Base-by-base conservation (phyloP, 2,888 invertebrate species). In the Linnaemya tessellans region DNA sequence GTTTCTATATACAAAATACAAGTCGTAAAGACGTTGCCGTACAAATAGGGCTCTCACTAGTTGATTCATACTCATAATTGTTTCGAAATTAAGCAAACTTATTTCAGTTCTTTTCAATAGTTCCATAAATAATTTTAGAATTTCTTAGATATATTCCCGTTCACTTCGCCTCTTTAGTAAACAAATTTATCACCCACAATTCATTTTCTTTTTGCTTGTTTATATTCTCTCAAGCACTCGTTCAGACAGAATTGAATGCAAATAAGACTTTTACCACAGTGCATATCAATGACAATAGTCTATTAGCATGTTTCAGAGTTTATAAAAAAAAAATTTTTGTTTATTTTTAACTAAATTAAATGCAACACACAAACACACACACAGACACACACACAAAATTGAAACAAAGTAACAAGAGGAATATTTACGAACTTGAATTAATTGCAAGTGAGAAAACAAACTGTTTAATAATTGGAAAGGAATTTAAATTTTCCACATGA, bases 401-500 rank as follows among this genome's bases (percentile, higher is more conserved):
- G 56, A 20, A 80, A 79, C 30, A 20, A 46, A 46, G 46, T 7
- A 46, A 46, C 46, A 46, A 4, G 2, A 46, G 15, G n/a, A 11
- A 43, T 13, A 13, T 38, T 43, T 43, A 43, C 1, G 3, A 13
- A 43, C 13, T 15, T 46, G 15, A 15, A 46, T 22, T 4, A 71
- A 64, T 43, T 46, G 20, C 13, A 70, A 25, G 15, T 20, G 20
- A 25, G 15, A 65, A 56, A 46, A 65, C 43, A 65, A 65, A 70
- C 38, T 38, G 51, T 41, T 70, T 41, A 71, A 80, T 71, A 80
- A 80, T 75, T 71, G 51, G 75, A 60, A 80, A 71, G 80, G 60
- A 84, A 80, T 75, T 80, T 70, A 84, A 84, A 70, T 64, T 79
- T 84, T 80, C 75, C 65, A 75, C 75, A 75, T 84, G 84, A 15